These are phyloP conservation scores for Lepidothrix coronata DNA, from an alignment of 2,113 vertebrate genomes.

Conservation along the genomic window DNA sequence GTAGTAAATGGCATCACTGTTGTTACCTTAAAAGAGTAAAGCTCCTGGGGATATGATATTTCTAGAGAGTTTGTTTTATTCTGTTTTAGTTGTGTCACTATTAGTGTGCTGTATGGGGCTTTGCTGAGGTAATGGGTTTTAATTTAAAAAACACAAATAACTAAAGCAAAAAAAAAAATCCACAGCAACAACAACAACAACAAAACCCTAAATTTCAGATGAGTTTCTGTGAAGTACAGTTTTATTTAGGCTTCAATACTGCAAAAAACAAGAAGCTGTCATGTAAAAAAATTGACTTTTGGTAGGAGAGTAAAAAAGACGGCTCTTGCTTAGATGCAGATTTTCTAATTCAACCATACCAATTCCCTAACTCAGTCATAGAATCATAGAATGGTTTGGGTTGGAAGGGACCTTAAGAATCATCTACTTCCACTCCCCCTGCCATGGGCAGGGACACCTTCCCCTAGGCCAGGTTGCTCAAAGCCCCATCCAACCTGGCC, in stretches of 20 bases:
- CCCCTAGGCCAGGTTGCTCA: not conserved
- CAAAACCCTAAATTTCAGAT: not conserved
- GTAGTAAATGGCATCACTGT: not conserved
- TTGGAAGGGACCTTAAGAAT: not conserved
- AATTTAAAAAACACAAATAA: not conserved
- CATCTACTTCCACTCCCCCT: not conserved
- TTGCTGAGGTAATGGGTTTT: not conserved
- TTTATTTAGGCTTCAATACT: not conserved
- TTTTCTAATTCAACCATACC: not conserved
- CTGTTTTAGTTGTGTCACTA: not conserved
- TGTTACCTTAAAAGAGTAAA: not conserved
- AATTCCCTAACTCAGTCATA: not conserved
- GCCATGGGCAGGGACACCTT: not conserved
- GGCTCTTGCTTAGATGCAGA: not conserved
- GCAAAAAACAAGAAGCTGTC: not conserved
- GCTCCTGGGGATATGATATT: not conserved
- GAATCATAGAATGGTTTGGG: not conserved
- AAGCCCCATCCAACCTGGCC: not conserved
- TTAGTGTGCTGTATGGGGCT: not conserved
- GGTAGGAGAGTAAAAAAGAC: not conserved
- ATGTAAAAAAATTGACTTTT: not conserved
- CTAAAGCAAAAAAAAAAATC: not conserved
- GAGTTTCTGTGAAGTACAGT: not conserved
- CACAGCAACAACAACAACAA: not conserved
- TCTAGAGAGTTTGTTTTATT: not conserved